These are phyloP conservation scores for Nasonovia ribisnigri DNA, from an alignment of 2,888 invertebrate genomes.

Conservation along the genomic window DNA sequence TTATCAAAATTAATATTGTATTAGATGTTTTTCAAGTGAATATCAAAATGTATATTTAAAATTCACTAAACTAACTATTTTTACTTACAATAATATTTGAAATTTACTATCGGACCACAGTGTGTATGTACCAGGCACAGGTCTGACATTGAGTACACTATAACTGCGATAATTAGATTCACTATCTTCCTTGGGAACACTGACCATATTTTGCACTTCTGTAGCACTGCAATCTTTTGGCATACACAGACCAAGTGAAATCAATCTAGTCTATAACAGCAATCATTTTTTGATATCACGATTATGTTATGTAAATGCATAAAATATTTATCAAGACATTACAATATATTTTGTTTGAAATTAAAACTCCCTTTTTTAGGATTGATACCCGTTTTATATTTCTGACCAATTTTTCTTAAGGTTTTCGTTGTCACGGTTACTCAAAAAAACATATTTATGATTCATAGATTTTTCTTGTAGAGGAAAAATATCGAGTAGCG, in stretches of 20 bases:
- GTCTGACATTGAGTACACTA: constrained; percentile 75
- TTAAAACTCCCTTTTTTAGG: background rate
- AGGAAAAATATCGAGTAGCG: too few relatives aligned
- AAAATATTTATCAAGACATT: background rate
- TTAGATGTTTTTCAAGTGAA: background rate
- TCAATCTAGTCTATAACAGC: constrained; percentile 75
- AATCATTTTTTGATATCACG: background rate
- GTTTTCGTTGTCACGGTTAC: too few relatives aligned
- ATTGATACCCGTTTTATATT: too few relatives aligned
- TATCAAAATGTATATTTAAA: background rate
- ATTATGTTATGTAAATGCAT: background rate
- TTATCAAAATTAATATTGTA: background rate
- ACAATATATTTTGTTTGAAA: background rate
- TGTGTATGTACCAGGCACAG: constrained; percentile 79
- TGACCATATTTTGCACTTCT: constrained; percentile 76
- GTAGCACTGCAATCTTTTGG: constrained; percentile 78
- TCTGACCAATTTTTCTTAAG: too few relatives aligned
- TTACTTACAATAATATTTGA: constrained; percentile 77
- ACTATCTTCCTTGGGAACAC: constrained; percentile 66
- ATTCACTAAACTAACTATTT: background rate
- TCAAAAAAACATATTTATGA: too few relatives aligned
- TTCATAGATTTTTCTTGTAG: too few relatives aligned
- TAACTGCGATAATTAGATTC: constrained; percentile 70
- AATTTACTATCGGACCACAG: constrained; percentile 77
- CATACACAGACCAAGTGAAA: constrained; percentile 83